Evolutionary conservation across 1,140 invertebrate genomes (phyloP), one percentile per base, ranked within the genome.

Genomic region (Cherax destructor): DNA sequence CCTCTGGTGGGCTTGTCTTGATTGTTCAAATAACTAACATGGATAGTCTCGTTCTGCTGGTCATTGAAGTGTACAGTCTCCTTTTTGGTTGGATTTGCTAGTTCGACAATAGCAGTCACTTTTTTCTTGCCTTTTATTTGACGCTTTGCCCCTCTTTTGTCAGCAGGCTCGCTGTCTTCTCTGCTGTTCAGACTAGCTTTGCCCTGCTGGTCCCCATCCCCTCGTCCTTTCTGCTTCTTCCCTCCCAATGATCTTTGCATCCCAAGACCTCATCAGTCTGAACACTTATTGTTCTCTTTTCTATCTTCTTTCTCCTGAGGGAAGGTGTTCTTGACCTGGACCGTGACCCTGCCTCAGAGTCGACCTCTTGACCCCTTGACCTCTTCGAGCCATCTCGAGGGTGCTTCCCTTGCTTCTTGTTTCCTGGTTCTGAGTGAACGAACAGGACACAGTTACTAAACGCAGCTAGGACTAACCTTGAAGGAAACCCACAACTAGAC

Each of bases 331-430:
- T 79, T 47, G 88, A 90, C 80, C 56, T 74, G 18, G 86, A 88
- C 79, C 87, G 81, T 88, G 72, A 78, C 83, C 89, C 83, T 85
- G 89, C 83, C 83, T 91, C 89, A 85, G 72, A 80, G 69, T 78
- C 83, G 88, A 83, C 88, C 88, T 76, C 52, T 76, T 49, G 88
- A 90, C 88, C 80, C 81, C 81, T 69, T 90, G 88, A 84, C 81
- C 81, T 76, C 72, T 76, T 79, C 65, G 50, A 30, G 69, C 56
- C 88, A 80, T 90, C 80, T 47, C 24, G 30, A 47, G 74, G 52
- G 59, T 78, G 80, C 61, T 84, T 90, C 30, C 74, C 72, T 52
- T 84, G 65, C 65, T 84, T 83, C 88, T 76, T 84, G 88, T 84
- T 18, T 49, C 81, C 87, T 88, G 87, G 79, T 18, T 88, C 87